Percentiles rank a stretch among this genome's conserved stretches.
phyloP scores from a whole-genome alignment of 2,113 vertebrate species.

The Oncorhynchus keta region DNA sequence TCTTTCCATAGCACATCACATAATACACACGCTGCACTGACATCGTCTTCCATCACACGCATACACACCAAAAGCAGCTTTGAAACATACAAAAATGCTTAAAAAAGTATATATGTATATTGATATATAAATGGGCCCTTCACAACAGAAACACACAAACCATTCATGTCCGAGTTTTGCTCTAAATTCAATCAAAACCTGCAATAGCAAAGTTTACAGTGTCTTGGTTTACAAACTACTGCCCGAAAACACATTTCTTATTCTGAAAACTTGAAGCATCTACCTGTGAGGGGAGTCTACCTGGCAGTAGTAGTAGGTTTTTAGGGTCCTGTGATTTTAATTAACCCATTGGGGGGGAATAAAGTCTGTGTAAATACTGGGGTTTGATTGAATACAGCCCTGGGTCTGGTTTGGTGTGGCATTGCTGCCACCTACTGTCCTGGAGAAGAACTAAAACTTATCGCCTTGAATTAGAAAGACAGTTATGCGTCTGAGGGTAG shows the following conservation, averaged over 20 bases:
- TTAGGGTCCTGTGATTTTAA: too few relatives aligned
- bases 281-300: too few relatives aligned
- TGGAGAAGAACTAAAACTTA: neutral
- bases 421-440: constrained; percentile 2
- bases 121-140: constrained; percentile 78
- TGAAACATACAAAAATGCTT: constrained; percentile 81
- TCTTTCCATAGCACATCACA: constrained; percentile 60
- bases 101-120: constrained; percentile 77
- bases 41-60: constrained; percentile 49
- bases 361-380: too few relatives aligned
- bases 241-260: too few relatives aligned
- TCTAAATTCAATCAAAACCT: neutral
- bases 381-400: too few relatives aligned
- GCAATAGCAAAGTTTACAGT: neutral
- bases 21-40: constrained; percentile 67
- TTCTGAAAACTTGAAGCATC: too few relatives aligned
- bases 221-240: too few relatives aligned
- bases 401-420: neutral
- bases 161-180: constrained; percentile 62
- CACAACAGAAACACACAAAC: constrained; percentile 66
- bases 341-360: too few relatives aligned
- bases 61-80: constrained; percentile 76
- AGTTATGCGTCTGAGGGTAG: neutral
- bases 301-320: too few relatives aligned
- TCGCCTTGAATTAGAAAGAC: neutral